Percentiles rank a stretch among this genome's conserved stretches.
Evolutionary conservation across 2,797 vertebrate species (phyloP).

Genomic region (Platalea minor): DNA sequence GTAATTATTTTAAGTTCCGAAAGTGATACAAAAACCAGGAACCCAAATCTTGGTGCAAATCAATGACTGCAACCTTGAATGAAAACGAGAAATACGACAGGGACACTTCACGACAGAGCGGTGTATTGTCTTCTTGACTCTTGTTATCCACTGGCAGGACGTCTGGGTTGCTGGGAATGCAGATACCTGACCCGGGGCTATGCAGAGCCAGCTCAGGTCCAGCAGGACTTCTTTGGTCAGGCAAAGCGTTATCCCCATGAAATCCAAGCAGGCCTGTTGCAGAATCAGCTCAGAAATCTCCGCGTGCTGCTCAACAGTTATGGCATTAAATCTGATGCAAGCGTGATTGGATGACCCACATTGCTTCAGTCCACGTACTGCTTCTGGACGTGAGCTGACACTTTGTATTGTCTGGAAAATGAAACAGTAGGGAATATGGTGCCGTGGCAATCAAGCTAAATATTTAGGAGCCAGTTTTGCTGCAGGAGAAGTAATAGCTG

Average conservation of each 20-base stretch:
- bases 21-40: not conserved
- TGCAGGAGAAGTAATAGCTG: not conserved
- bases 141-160: rapidly evolving
- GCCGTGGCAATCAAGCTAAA: not conserved
- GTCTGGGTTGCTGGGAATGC: not conserved
- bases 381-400: not conserved
- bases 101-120: not conserved
- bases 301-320: rapidly evolving
- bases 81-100: rapidly evolving
- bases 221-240: not conserved
- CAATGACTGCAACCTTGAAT: not conserved
- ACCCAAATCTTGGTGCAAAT: not conserved
- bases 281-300: not conserved
- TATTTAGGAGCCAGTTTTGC: not conserved
- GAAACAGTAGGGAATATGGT: not conserved
- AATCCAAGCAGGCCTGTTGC: not conserved
- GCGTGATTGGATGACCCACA: not conserved
- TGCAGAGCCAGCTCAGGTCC: not conserved
- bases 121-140: not conserved
- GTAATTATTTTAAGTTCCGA: not conserved
- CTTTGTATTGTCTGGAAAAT: not conserved
- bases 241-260: not conserved
- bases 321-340: not conserved
- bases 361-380: too few species aligned
- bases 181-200: not conserved